Conservation (phyloP, 2,888 invertebrate species). For the Eilema depressum region DNA sequence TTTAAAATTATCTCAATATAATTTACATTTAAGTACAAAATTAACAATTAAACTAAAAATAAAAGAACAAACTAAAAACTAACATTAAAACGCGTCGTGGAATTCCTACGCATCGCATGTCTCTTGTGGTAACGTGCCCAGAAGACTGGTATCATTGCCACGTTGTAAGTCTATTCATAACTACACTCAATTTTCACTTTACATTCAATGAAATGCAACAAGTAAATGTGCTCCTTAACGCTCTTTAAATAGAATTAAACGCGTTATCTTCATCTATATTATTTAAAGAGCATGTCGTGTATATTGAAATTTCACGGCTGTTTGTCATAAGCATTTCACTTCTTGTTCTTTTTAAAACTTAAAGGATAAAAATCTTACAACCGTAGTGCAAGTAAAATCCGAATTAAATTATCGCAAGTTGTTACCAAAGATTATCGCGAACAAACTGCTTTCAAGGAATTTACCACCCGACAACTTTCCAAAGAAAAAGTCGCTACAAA, state of each 20-base stretch:
- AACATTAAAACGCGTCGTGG: too few species aligned
- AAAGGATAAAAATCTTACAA: too few species aligned
- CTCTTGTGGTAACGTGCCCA: too few species aligned
- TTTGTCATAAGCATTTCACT: background rate
- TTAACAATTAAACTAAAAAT: too few species aligned
- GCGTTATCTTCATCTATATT: background rate
- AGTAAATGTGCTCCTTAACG: background rate
- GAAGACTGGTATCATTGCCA: too few species aligned
- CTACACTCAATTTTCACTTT: background rate
- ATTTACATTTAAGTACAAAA: too few species aligned
- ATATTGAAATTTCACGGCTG: background rate
- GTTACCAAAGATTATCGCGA: conserved; percentile 26
- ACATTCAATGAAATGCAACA: background rate
- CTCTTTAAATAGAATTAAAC: background rate
- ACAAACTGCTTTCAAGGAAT: conserved; percentile 20
- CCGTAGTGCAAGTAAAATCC: background rate
- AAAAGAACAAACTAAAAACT: too few species aligned
- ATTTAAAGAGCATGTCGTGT: background rate
- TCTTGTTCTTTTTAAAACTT: background rate
- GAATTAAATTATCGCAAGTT: conserved; percentile 5
- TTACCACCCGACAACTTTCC: conserved; percentile 27
- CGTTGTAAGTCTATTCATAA: background rate
- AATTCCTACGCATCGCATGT: too few species aligned
- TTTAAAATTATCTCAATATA: too few species aligned
- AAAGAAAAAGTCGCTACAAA: conserved; percentile 47